Conservation (phyloP, 2,797 vertebrate species). For the Paguma larvata region DNA sequence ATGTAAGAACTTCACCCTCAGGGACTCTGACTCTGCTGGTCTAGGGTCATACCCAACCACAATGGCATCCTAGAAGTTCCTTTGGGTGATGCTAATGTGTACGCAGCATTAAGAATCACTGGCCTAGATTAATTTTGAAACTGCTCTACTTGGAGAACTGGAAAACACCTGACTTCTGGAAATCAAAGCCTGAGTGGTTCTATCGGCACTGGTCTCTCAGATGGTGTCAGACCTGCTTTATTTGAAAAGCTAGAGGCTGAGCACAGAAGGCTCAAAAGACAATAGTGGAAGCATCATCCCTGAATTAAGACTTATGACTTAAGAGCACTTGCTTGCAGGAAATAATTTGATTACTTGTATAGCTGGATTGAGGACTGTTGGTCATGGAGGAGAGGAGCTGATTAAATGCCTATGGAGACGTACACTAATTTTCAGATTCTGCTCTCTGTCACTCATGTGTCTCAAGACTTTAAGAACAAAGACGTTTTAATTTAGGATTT, state of each 20-base stretch:
- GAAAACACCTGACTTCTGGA: neutral
- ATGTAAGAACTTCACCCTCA: neutral
- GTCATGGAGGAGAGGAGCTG: neutral
- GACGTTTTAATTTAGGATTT: neutral
- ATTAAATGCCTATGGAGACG: neutral
- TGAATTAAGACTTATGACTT: constrained; percentile 10
- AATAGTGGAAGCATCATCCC: neutral
- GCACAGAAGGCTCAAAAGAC: neutral
- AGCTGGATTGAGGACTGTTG: neutral
- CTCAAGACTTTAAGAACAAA: constrained; percentile 30
- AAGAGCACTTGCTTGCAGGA: neutral
- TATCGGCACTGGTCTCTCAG: neutral
- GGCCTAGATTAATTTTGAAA: neutral
- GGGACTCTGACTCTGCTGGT: neutral
- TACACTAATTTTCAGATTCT: neutral
- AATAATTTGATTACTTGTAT: neutral
- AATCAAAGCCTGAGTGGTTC: neutral
- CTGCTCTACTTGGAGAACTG: neutral
- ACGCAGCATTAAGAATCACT: neutral
- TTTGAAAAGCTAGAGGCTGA: neutral
- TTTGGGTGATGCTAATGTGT: neutral
- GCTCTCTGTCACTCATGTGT: neutral
- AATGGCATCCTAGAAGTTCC: neutral
- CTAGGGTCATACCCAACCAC: neutral
- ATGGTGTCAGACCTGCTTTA: neutral